Evolutionary conservation across 2,888 invertebrate species (phyloP), one percentile per base, ranked within the genome.

Genomic region (Andrena minutula): DNA sequence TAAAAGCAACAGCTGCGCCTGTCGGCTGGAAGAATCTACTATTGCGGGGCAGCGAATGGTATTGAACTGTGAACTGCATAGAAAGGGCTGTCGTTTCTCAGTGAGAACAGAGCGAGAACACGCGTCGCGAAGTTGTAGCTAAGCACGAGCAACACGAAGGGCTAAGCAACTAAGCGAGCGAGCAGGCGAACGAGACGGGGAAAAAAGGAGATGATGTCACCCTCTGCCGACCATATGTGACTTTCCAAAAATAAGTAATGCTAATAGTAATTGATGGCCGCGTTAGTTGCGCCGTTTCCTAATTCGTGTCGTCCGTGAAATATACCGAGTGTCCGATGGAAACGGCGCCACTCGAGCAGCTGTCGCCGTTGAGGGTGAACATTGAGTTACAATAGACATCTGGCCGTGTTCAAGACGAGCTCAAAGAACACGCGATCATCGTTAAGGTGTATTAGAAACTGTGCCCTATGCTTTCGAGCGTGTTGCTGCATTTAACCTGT

Each of bases 181-280:
- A 2, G 30, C 32, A 1, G 26, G 49, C 60, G 71, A n/a, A 32
- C 56, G 80, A 51, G 47, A 58, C 61, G 10, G 32, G 56, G n/a
- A 66, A 75, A 71, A 75, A 73, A 76, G 41, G 77, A 84, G 84
- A 82, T 88, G 87, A 84, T 82, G 86, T 88, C 86, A 86, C 88
- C 88, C 76, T 84, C 84, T 85, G 88, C 76, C 85, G 78, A 87
- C 92, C 93, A 93, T 92, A 93, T 93, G 93, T 89, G 91, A 90
- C 89, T 89, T 88, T 90, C 89, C 90, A 89, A 91, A 91, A 91
- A 92, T 88, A 88, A 87, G 85, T 92, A 91, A 93, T 91, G 92
- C 91, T 93, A 92, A 93, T 93, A 90, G 92, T 91, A 93, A 93
- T 93, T 92, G 92, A 93, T 93, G 92, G 89, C 87, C 88, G 73